Base-by-base conservation (phyloP, 2,113 vertebrate species). In the Lampris incognitus region DNA sequence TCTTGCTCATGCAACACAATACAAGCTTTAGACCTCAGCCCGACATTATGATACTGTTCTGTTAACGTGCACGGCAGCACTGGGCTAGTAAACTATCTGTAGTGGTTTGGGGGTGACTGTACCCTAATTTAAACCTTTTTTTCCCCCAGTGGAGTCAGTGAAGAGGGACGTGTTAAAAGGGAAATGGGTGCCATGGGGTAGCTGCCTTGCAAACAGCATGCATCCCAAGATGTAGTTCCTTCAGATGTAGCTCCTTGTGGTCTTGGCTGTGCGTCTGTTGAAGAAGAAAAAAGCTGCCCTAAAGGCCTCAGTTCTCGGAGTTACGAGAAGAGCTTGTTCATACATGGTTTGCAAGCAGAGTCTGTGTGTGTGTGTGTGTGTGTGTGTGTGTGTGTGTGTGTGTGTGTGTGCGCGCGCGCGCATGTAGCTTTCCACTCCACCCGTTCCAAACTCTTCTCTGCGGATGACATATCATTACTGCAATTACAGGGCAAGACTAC, bases 401-500 rank as follows among this genome's bases (percentile, higher is more conserved):
- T 42, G 63, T 59, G 75, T 60, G 67, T 67, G 57, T 6, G 50
- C 58, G 67, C 8, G 44, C 75, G 72, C 81, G 79, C 73, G 84
- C 87, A 49, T 65, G 2, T 72, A 70, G 77, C 90, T 90, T 91
- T 91, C 90, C 91, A 79, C 82, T 79, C 87, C 88, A 83, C 89
- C 91, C 82, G 65, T 59, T 85, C 79, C 5, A 38, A 86, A 80
- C 81, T 88, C 74, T 80, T 88, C 83, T 87, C 62, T n/a, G 67
- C 82, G 82, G 83, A 91, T 88, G 87, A 92, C 88, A 88, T 92
- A 78, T 93, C 88, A 93, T 93, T 92, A 92, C 72, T 52, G 61
- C 92, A 92, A 93, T 91, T 89, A 93, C 84, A 92, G 86, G 90
- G 89, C 84, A 85, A 64, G 81, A 82, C 55, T 83, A 88, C 73